Percentiles rank a stretch among this genome's conserved stretches.
Conservation (phyloP, 2,888 invertebrate genomes). For the Neelides folsomi region DNA sequence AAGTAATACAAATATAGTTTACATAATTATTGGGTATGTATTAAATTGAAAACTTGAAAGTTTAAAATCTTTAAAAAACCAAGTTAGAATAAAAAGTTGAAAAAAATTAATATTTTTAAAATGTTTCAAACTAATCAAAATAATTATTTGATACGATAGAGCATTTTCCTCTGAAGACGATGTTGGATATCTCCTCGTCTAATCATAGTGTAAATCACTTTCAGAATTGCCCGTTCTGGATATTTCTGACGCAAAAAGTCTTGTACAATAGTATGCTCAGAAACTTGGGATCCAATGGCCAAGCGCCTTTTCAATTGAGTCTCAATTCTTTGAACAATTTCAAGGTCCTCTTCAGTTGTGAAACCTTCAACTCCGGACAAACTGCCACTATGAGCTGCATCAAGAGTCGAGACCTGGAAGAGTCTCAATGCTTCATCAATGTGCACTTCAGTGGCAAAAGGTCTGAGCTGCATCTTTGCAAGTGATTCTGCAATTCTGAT, state of each 20-base stretch:
- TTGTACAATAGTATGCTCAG: constrained; percentile 82
- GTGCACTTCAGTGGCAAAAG: constrained; percentile 81
- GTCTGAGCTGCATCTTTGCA: constrained; percentile 89
- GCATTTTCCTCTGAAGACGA: constrained; percentile 90
- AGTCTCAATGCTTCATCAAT: constrained; percentile 89
- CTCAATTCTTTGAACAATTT: constrained; percentile 75
- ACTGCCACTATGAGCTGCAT: constrained; percentile 85
- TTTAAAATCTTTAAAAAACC: too few species aligned
- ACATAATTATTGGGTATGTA: neutral
- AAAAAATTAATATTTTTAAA: too few species aligned
- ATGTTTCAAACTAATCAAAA: too few species aligned
- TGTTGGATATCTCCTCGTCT: constrained; percentile 90
- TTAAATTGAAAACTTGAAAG: neutral
- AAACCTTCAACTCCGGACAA: constrained; percentile 93
- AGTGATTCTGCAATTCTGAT: constrained; percentile 90
- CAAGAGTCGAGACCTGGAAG: constrained; percentile 93
- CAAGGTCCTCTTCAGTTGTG: constrained; percentile 86
- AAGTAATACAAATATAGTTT: neutral
- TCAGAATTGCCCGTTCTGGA: constrained; percentile 68
- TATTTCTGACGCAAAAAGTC: constrained; percentile 65
- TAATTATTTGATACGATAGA: constrained; percentile 70
- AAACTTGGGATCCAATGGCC: constrained; percentile 90
- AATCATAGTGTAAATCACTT: constrained; percentile 89
- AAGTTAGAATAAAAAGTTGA: too few species aligned
- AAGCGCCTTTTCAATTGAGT: constrained; percentile 86